phyloP scores from a whole-genome alignment of 1,140 invertebrate genomes.

The Coptotermes formosanus region DNA sequence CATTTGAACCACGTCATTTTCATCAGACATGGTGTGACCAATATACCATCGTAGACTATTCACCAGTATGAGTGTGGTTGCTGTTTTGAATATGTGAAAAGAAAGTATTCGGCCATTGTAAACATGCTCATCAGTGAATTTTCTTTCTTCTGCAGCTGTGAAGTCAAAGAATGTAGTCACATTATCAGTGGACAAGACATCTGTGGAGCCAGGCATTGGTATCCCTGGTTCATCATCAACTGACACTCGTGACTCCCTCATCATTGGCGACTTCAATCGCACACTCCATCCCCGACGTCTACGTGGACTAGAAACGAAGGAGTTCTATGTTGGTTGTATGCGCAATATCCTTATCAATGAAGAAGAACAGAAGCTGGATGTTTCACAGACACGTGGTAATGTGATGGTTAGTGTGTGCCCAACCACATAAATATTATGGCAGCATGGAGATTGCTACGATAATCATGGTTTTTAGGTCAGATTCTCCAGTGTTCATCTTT shows the following conservation, averaged over 20 bases:
- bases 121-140: background rate
- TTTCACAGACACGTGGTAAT: slow-evolving; percentile 60
- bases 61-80: too few relatives aligned
- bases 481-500: too few relatives aligned
- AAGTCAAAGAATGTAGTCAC: slow-evolving; percentile 83
- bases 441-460: background rate
- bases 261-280: slow-evolving; percentile 81
- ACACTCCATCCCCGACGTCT: slow-evolving; percentile 29
- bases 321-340: slow-evolving; percentile 82
- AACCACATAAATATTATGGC: slow-evolving; percentile 53
- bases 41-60: too few relatives aligned
- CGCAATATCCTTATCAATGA: slow-evolving; percentile 66
- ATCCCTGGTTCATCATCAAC: slow-evolving; percentile 61
- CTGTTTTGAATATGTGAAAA: too few relatives aligned
- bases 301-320: slow-evolving; percentile 51
- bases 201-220: slow-evolving; percentile 65
- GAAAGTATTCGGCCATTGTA: too few relatives aligned
- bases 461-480: too few relatives aligned
- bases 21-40: too few relatives aligned
- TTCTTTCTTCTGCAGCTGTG: slow-evolving; percentile 60
- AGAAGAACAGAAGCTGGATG: slow-evolving; percentile 57
- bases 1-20: too few relatives aligned
- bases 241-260: slow-evolving; percentile 81
- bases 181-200: slow-evolving; percentile 75
- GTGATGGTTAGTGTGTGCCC: slow-evolving; percentile 72